Conservation (phyloP, 2,113 vertebrate species). For the Beaufortia kweichowensis region DNA sequence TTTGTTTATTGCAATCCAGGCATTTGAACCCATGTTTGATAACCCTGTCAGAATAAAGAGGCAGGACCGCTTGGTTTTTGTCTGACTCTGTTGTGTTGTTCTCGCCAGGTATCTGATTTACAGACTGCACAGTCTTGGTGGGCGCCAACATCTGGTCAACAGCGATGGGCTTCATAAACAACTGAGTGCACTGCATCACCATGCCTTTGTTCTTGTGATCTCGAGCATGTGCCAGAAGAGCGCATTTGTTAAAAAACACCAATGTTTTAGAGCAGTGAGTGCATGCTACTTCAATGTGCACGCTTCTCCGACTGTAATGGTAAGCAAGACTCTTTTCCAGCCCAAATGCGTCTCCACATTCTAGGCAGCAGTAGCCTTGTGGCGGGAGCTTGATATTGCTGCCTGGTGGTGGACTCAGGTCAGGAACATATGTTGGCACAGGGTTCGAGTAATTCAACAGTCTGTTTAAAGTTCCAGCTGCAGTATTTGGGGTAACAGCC, state of each 20-base stretch:
- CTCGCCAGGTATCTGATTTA: conserved; percentile 52
- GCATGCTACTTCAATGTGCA: conserved; percentile 93
- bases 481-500: conserved; percentile 59
- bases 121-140: conserved; percentile 58
- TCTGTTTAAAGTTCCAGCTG: conserved; percentile 85
- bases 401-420: conserved; percentile 86
- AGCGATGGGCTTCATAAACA: conserved; percentile 90
- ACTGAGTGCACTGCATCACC: conserved; percentile 96
- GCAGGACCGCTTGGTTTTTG: conserved; percentile 77
- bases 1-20: conserved; percentile 90
- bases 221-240: conserved; percentile 88
- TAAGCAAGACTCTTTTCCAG: conserved; percentile 88
- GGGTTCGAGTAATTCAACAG: conserved; percentile 88
- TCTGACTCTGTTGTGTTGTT: conserved; percentile 38
- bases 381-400: conserved; percentile 84
- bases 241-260: conserved; percentile 95
- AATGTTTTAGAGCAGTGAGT: conserved; percentile 86
- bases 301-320: conserved; percentile 87
- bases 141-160: conserved; percentile 86
- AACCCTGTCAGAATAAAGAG: conserved; percentile 83
- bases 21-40: conserved; percentile 84
- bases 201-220: conserved; percentile 89
- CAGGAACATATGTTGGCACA: conserved; percentile 87
- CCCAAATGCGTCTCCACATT: conserved; percentile 93
- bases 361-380: conserved; percentile 88